Conservation (phyloP, 2,888 invertebrate genomes). For the Strigamia maritima region DNA sequence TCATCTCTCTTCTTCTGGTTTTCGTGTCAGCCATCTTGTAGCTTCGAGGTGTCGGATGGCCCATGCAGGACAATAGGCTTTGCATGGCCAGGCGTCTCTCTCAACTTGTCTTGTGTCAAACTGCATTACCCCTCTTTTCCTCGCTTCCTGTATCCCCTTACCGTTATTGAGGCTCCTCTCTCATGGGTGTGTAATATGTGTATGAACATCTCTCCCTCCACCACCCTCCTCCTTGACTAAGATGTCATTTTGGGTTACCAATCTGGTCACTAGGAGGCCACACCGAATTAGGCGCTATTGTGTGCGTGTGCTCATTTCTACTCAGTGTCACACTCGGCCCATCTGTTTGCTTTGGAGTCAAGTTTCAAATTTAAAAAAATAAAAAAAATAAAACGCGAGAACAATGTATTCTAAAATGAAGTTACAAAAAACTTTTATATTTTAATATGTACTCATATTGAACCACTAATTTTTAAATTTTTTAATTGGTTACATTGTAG, state of each 20-base stretch:
- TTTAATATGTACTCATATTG: too few species aligned
- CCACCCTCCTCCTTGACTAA: constrained; percentile 8
- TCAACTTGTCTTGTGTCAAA: constrained; percentile 28
- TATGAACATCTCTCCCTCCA: constrained; percentile 8
- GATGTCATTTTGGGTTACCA: constrained; percentile 29
- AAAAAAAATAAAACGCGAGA: too few species aligned
- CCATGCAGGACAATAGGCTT: constrained; percentile 21
- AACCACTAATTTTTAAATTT: too few species aligned
- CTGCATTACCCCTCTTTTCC: constrained; percentile 30
- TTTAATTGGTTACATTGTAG: too few species aligned
- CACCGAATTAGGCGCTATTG: constrained; percentile 23
- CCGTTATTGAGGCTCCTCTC: constrained; percentile 13
- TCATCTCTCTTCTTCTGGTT: constrained; percentile 34
- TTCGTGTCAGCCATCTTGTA: constrained; percentile 32
- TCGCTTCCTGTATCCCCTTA: constrained; percentile 25
- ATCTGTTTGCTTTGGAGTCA: constrained; percentile 15
- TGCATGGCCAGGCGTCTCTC: constrained; percentile 24
- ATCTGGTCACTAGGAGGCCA: constrained; percentile 30
- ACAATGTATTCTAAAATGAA: neutral
- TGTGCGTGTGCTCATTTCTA: neutral
- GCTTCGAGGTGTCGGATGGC: constrained; percentile 31
- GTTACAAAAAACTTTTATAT: too few species aligned
- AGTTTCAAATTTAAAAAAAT: neutral
- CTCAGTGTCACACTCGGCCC: neutral
- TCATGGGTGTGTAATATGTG: constrained; percentile 34